Base-by-base conservation (phyloP, 2,888 invertebrate genomes). In the Erebia palarica region DNA sequence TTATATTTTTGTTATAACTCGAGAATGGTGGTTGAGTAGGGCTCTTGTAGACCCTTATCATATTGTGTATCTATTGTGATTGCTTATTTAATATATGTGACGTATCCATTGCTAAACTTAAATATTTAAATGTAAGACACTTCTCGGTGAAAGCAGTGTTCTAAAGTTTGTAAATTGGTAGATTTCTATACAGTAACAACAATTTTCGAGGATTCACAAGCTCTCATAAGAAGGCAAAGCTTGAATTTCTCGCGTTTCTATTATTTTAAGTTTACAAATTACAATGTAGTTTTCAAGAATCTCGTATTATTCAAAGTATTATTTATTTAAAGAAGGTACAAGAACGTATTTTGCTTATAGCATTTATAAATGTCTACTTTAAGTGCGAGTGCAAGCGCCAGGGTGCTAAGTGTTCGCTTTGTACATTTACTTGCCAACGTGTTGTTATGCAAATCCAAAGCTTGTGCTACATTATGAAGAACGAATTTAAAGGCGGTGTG, bases 381-480 rank as follows among this genome's bases (percentile, higher is more conserved):
- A 65, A 65, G 47, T 65, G 63, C 64, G 51, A 47, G 27, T 69
- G 57, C 51, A 58, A 53, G 44, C 58, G 49, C 18, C 65, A n/a
- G 42, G 59, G 53, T 14, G 61, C 57, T 69, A 68, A 63, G 61
- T 68, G 63, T 55, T 55, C 63, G 61, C 65, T 60, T 65, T 70
- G 70, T 70, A 65, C 70, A 65, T 70, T 70, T 70, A 51, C 70
- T 65, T 70, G 51, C 58, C 49, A 51, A 59, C 18, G 58, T 16
- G 53, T 69, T 69, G 63, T 55, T 63, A 69, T 63, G 63, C 63
- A 57, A 69, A 69, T 67, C 66, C 66, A 10, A 9, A 49, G 58
- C 67, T 59, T 59, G n/a, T 21, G 58, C 59, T 47, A 67, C 67
- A 49, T n/a, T n/a, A 36, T 59, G 58, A 67, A 59, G 58, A 59